Base-by-base conservation (phyloP, 2,888 invertebrate genomes). In the Drosophila subquinaria region DNA sequence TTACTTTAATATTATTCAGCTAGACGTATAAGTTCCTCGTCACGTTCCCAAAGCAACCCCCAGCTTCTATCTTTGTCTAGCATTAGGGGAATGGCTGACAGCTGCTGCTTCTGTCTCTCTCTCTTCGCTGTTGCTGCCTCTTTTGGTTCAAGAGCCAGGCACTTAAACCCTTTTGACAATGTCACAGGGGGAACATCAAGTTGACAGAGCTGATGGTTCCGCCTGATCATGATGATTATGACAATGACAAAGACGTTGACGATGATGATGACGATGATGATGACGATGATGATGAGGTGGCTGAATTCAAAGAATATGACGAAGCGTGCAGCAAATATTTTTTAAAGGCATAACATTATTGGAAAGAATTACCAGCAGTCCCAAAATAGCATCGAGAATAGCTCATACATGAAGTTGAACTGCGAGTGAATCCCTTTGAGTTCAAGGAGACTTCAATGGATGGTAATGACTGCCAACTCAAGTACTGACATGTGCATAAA, bases 141-240 rank as follows among this genome's bases (percentile, higher is more conserved):
- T 76, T 40, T 53, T 74, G 82, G 74, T 82, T 86, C 75, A 83
- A 88, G 89, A 80, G 72, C 72, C 72, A 67, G 89, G 79, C 89
- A 88, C 84, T 84, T 84, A 88, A 84, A 88, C 89, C 84, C 84
- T 88, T 84, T 83, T 79, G 87, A 84, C 84, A 84, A 88, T 84
- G 89, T 86, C 89, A 88, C 73, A 61, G 78, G 67, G 81, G 75
- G 57, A 69, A 76, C 81, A 83, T 86, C 80, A 86, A 86, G 82
- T 73, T 79, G 88, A 82, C 64, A 77, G 63, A 48, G 52, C 64
- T 60, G 62, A 65, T 65, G 73, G 74, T 59, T 63, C 23, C 59
- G 79, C 59, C 61, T 52, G 56, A 62, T 69, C 79, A 64, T 73
- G 45, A 64, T 68, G 36, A 59, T 57, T 55, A 63, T 79, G 64